A percentile compares a stretch with the other conserved stretches of the same genome.
These are phyloP conservation scores for Lacanobia wlatinum DNA, from an alignment of 2,888 invertebrate genomes.

Conservation along the genomic window DNA sequence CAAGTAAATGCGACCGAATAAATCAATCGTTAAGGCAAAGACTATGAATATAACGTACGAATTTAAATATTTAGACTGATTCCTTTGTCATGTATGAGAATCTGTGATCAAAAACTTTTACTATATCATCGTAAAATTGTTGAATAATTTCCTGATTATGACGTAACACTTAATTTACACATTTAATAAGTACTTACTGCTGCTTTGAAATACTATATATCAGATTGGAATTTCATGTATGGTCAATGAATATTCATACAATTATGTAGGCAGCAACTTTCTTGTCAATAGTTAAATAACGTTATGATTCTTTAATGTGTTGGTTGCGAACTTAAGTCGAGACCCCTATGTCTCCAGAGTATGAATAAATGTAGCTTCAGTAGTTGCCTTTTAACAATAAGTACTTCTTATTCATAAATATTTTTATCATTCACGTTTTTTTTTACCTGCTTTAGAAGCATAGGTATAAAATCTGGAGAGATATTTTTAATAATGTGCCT, in stretches of 20 bases:
- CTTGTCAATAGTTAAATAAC: neutral
- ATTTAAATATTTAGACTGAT: neutral
- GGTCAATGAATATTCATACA: too few species aligned
- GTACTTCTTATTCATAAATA: neutral
- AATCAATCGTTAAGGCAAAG: slow-evolving; percentile 77
- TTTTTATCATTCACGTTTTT: neutral
- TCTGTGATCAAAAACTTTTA: neutral
- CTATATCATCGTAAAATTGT: neutral
- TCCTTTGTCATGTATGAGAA: neutral
- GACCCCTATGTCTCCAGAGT: neutral
- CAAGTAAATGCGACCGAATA: slow-evolving; percentile 78
- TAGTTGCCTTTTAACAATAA: neutral
- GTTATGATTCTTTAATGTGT: neutral
- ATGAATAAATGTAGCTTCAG: neutral
- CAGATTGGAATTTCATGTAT: too few species aligned
- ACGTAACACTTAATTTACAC: neutral
- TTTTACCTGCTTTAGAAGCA: too few species aligned
- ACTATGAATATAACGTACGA: slow-evolving; percentile 51
- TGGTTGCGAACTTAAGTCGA: too few species aligned
- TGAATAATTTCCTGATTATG: neutral
- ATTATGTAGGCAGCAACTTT: neutral
- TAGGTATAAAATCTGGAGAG: too few species aligned
- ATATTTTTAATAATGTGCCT: too few species aligned
- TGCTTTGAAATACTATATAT: too few species aligned
- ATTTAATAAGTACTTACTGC: too few species aligned